Percentiles rank a stretch among this genome's conserved stretches.
Evolutionary conservation across 2,888 invertebrate genomes (phyloP).

Genomic region (Adela reaumurella): DNA sequence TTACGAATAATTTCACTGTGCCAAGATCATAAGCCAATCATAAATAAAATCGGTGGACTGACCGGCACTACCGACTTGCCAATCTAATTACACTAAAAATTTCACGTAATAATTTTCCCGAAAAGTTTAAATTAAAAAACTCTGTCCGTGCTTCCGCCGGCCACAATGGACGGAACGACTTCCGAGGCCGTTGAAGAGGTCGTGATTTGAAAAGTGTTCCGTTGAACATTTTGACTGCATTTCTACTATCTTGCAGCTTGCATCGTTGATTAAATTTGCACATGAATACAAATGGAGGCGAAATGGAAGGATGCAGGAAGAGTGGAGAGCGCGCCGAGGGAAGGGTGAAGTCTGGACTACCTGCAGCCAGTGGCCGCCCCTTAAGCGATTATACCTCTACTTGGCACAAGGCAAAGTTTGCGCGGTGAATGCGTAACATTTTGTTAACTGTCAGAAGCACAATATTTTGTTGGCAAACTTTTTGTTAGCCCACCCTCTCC

Average conservation of each 20-base stretch:
- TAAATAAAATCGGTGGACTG: no score
- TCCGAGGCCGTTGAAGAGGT: constrained; percentile 1
- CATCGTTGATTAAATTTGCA: constrained; percentile 13
- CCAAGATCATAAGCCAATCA: no score
- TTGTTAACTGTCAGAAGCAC: background rate
- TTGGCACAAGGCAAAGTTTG: background rate
- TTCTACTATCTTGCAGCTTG: constrained; percentile 7
- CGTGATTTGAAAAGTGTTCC: constrained; percentile 5
- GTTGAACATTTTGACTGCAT: constrained; percentile 7
- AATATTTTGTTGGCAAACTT: background rate
- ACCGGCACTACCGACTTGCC: no score
- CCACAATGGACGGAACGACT: no score
- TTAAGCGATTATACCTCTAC: background rate
- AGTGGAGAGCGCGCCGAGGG: background rate
- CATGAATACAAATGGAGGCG: constrained; percentile 7
- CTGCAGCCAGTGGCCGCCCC: background rate
- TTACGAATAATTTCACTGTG: no score
- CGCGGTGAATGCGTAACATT: background rate
- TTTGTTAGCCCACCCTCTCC: background rate
- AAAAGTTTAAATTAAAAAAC: background rate
- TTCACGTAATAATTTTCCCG: no score
- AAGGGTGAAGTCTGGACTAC: background rate
- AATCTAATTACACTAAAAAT: no score
- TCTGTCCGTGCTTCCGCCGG: background rate
- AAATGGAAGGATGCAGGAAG: background rate